Evolutionary conservation across 1,140 invertebrate genomes (phyloP), one percentile per base, ranked within the genome.

Genomic region (Anadara kagoshimensis): DNA sequence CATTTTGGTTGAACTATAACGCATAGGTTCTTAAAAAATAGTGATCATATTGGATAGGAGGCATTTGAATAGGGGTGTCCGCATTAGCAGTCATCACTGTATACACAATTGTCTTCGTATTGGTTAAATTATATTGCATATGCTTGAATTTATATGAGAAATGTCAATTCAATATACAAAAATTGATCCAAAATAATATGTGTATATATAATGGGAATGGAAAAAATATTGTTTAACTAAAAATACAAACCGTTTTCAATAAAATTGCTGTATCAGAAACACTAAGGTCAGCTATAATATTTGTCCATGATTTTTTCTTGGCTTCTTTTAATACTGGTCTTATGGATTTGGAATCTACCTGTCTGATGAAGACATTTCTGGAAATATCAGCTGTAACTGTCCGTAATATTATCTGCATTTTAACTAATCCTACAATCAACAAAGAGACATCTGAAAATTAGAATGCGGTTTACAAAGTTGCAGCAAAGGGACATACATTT

Each of bases 211-310:
- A n/a, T n/a, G n/a, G n/a, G n/a, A n/a, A n/a, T n/a, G n/a, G n/a
- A n/a, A n/a, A n/a, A n/a, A n/a, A n/a, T n/a, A n/a, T n/a, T n/a
- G n/a, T n/a, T n/a, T 47, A 56, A 64, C 47, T 22, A 49, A 18
- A 41, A 5, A 18, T 49, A 64, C 74, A 73, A 76, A 87, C 86
- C 80, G 86, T 88, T 83, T 86, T 85, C 0, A 88, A 71, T 51
- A 88, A 80, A 45, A 82, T 54, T 5, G 78, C 68, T 29, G 86
- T 85, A 1, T 84, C 69, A 36, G 83, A 73, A 4, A 83, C 71
- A 44, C 77, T 74, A 0, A 88, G 75, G 58, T 87, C 86, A 12
- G 83, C 78, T 11, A 88, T 73, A 24, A 88, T 83, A 70, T 85
- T 83, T 18, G 75, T 79, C 84, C 82, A 85, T n/a, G 78, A 73